A percentile compares a stretch with the other conserved stretches of the same genome.
Evolutionary conservation across 2,113 vertebrate species (phyloP).

Genomic region (Chaetorhynchus papuensis): DNA sequence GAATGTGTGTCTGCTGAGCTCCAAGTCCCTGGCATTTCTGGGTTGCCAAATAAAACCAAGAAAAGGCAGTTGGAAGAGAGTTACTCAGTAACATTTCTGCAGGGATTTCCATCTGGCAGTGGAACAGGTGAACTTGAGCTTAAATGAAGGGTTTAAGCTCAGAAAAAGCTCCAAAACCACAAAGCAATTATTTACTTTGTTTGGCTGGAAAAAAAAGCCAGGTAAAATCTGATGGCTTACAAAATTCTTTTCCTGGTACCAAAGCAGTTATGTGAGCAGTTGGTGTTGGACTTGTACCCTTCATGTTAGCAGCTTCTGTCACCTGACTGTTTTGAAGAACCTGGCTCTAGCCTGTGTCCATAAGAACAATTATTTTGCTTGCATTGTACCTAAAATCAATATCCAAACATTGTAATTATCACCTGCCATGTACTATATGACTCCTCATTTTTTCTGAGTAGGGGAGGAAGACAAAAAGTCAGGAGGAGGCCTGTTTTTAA

Average conservation of each 20-base stretch:
- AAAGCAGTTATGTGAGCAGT: not conserved
- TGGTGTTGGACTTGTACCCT: not conserved
- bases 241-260: not conserved
- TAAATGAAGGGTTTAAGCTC: not conserved
- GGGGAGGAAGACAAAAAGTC: not conserved
- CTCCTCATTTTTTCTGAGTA: not conserved
- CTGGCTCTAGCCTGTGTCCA: rapidly evolving
- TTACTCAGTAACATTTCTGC: not conserved
- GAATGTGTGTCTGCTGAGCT: not conserved
- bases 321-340: not conserved
- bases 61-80: not conserved
- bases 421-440: not conserved
- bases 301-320: not conserved
- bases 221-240: not conserved
- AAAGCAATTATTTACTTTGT: not conserved
- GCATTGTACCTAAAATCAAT: not conserved
- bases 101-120: not conserved
- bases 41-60: not conserved
- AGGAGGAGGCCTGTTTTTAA: not conserved
- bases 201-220: not conserved
- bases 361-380: not conserved
- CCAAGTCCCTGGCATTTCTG: not conserved
- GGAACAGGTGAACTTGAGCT: not conserved
- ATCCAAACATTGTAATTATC: not conserved
- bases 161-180: not conserved